Percentiles rank a stretch among this genome's conserved stretches.
phyloP scores from a whole-genome alignment of 2,888 invertebrate species.

The Mesoligia furuncula region DNA sequence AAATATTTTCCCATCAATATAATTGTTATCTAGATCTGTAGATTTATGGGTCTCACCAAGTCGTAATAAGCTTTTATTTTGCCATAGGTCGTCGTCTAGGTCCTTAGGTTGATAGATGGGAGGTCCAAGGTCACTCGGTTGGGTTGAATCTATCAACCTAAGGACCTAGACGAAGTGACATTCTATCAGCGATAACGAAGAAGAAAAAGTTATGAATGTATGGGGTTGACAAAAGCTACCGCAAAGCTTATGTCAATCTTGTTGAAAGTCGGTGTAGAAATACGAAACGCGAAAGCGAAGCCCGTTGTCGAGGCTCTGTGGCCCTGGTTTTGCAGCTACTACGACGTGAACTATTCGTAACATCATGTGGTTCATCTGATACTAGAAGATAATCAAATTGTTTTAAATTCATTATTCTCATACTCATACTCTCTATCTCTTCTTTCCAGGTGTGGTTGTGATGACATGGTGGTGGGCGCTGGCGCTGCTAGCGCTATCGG shows the following conservation, averaged over 20 bases:
- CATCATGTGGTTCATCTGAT: neutral
- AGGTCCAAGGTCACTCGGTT: neutral
- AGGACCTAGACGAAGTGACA: no score
- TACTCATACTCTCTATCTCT: slow-evolving; percentile 7
- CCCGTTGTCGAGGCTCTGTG: neutral
- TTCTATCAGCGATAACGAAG: neutral
- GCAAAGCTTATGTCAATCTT: neutral
- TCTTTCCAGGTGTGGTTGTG: slow-evolving; percentile 89
- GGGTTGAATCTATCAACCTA: neutral
- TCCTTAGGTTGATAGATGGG: no score
- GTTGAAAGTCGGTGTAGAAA: neutral
- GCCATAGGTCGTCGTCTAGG: no score
- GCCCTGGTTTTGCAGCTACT: neutral
- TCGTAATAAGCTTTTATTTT: neutral
- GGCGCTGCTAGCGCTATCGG: slow-evolving; percentile 86
- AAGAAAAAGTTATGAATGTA: neutral
- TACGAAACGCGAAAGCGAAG: neutral
- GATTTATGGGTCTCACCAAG: neutral
- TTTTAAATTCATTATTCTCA: neutral
- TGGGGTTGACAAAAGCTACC: neutral
- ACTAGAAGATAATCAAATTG: no score
- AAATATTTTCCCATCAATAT: no score
- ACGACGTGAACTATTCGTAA: neutral
- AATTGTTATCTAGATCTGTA: neutral
- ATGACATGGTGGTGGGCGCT: slow-evolving; percentile 90